Evolutionary conservation across 2,888 invertebrate species (phyloP).

Genomic region (Dione juno): DNA sequence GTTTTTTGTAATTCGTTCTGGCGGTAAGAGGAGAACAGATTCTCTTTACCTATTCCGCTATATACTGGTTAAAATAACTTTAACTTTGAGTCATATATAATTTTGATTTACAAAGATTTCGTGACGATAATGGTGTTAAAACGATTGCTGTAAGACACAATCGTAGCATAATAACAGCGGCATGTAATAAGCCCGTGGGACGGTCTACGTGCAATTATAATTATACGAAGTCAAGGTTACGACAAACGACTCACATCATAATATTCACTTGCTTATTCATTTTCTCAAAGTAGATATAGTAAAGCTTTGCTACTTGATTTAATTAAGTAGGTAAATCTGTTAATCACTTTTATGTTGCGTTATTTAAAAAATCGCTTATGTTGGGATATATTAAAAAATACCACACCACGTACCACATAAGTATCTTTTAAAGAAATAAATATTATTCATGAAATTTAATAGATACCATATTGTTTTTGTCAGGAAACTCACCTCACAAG

Average conservation of each 20-base stretch:
- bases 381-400: no score
- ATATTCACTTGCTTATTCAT: constrained; percentile 6
- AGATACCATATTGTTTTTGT: no score
- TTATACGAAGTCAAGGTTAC: constrained; percentile 64
- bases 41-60: no score
- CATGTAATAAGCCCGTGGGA: constrained; percentile 62
- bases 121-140: constrained; percentile 43
- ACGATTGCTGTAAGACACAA: constrained; percentile 43
- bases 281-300: neutral
- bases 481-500: no score
- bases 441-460: no score
- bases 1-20: no score
- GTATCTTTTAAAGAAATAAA: no score
- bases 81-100: constrained; percentile 16
- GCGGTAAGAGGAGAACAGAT: no score
- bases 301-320: neutral
- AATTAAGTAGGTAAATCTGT: no score
- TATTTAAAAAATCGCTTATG: no score
- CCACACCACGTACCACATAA: no score
- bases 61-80: neutral
- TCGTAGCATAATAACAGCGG: constrained; percentile 45
- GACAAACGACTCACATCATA: constrained; percentile 32
- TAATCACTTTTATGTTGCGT: no score
- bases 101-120: constrained; percentile 39
- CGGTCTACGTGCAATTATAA: constrained; percentile 60